Percentiles rank a stretch among this genome's conserved stretches.
These are phyloP conservation scores for Xanthia icteritia DNA, from an alignment of 2,888 invertebrate genomes.

Conservation along the genomic window DNA sequence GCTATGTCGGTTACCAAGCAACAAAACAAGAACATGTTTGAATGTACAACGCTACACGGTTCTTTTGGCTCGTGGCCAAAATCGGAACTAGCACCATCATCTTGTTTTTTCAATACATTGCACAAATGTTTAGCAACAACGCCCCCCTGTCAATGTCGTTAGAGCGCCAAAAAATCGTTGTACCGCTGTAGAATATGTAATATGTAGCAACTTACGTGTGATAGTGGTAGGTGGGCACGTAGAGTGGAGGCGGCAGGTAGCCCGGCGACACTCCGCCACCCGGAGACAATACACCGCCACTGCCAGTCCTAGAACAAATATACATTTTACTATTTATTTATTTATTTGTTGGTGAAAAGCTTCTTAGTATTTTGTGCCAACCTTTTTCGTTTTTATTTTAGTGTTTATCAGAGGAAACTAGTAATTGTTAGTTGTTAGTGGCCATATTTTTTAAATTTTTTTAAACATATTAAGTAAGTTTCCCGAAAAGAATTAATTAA, in stretches of 20 bases:
- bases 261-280: conserved; percentile 88
- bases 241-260: conserved; percentile 85
- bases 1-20: no score
- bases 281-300: conserved; percentile 87
- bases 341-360: neutral
- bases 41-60: no score
- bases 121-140: neutral
- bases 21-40: no score
- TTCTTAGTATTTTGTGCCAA: no score
- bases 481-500: no score
- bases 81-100: no score
- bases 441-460: no score
- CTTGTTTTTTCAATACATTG: neutral
- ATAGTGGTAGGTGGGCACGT: conserved; percentile 89
- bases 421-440: no score
- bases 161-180: no score
- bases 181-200: neutral
- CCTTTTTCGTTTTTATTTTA: no score
- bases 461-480: no score
- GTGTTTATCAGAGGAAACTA: no score
- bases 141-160: neutral
- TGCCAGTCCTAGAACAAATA: conserved; percentile 75
- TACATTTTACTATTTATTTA: conserved; percentile 1
- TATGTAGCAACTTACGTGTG: conserved; percentile 83
- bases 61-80: neutral